These are phyloP conservation scores for Rambutsinella grinnellia DNA, from an alignment of 2,888 invertebrate genomes.

Conservation along the genomic window DNA sequence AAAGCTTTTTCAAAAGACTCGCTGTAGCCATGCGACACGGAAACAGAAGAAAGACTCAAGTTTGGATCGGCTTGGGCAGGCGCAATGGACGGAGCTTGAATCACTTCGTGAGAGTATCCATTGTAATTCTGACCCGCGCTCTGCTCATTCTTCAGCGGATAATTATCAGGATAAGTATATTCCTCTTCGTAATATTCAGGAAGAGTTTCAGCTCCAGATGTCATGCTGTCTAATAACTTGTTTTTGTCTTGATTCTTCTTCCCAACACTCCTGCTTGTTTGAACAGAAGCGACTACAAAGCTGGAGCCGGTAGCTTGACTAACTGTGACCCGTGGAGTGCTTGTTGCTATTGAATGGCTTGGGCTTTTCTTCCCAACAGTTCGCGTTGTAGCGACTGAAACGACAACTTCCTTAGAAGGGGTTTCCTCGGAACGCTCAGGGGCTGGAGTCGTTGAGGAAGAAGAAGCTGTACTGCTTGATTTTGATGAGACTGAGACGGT, in stretches of 20 bases:
- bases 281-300: conserved; percentile 86
- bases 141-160: conserved; percentile 65
- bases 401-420: conserved; percentile 52
- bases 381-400: conserved; percentile 64
- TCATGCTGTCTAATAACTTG: conserved; percentile 57
- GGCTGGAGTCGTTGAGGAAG: conserved; percentile 45
- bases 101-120: conserved; percentile 46
- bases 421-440: conserved; percentile 34
- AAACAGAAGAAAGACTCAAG: background rate
- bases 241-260: conserved; percentile 71
- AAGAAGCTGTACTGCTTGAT: conserved; percentile 49
- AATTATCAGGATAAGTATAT: conserved; percentile 66
- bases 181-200: conserved; percentile 67
- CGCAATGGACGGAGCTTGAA: conserved; percentile 25
- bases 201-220: conserved; percentile 57
- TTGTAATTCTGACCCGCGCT: conserved; percentile 30
- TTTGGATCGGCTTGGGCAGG: conserved; percentile 35
- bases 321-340: conserved; percentile 66
- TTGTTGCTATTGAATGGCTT: conserved; percentile 56
- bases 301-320: conserved; percentile 64
- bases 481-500: conserved; percentile 65
- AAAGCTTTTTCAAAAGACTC: conserved; percentile 29
- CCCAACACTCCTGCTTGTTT: conserved; percentile 84
- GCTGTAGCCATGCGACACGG: background rate
- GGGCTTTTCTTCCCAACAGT: conserved; percentile 39